These are phyloP conservation scores for Vollenhovia emeryi DNA, from an alignment of 1,140 invertebrate species.

Conservation along the genomic window DNA sequence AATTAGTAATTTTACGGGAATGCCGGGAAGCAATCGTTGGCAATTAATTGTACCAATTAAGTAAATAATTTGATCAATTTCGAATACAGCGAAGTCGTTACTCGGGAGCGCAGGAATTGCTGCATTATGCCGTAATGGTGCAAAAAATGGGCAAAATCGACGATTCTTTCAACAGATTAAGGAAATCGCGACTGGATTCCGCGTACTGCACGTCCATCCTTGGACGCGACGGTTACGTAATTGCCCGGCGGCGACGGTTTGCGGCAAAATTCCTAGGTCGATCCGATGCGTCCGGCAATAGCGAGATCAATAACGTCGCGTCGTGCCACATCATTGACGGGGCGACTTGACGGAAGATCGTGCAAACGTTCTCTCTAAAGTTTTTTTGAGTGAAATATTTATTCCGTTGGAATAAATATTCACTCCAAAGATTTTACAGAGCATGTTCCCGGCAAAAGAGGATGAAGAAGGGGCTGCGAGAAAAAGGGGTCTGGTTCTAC, in stretches of 20 bases:
- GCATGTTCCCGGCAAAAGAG: not conserved
- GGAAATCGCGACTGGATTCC: constrained; percentile 15
- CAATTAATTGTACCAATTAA: not conserved
- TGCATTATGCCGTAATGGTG: not conserved
- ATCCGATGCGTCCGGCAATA: constrained; percentile 60
- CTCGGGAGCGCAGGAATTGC: not conserved
- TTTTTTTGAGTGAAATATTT: too few species aligned
- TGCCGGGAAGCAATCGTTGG: not conserved
- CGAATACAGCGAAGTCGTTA: not conserved
- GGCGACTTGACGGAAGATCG: constrained; percentile 17
- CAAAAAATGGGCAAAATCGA: not conserved
- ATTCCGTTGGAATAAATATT: too few species aligned
- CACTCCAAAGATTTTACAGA: too few species aligned
- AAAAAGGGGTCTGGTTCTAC: too few species aligned
- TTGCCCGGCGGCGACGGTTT: constrained; percentile 44
- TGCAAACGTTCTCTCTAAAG: constrained; percentile 32
- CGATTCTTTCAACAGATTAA: not conserved
- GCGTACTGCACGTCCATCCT: not conserved
- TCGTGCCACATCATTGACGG: constrained; percentile 39
- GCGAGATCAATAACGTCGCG: constrained; percentile 67
- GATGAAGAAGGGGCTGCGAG: not conserved
- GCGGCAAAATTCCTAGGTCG: constrained; percentile 66
- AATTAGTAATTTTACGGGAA: not conserved
- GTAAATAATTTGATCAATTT: not conserved
- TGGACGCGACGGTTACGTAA: constrained; percentile 58